Evolutionary conservation across 2,888 invertebrate species (phyloP).

Genomic region (Phanerotoma sp.): DNA sequence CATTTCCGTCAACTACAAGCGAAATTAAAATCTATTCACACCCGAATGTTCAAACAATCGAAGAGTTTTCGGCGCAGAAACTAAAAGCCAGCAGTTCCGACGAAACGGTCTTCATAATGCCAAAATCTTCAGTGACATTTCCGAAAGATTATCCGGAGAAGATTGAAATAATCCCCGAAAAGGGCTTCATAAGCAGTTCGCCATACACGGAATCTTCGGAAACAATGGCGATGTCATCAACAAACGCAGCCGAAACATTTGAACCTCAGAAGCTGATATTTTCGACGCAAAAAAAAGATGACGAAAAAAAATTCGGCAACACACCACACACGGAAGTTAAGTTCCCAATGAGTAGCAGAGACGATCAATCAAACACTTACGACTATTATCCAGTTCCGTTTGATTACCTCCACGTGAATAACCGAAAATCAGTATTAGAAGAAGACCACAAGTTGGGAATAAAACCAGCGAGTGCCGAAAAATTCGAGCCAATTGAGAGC

Average conservation of each 20-base stretch:
- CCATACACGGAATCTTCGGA: slow-evolving; percentile 18
- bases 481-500: not conserved
- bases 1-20: too few species aligned
- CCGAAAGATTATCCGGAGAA: not conserved
- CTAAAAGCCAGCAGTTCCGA: too few species aligned
- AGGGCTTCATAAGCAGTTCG: slow-evolving; percentile 9
- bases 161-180: not conserved
- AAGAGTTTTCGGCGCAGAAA: too few species aligned
- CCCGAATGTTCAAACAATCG: too few species aligned
- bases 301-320: slow-evolving; percentile 14
- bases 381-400: slow-evolving; percentile 22
- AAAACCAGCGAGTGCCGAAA: slow-evolving; percentile 27
- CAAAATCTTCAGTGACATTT: too few species aligned
- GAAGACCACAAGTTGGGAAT: slow-evolving; percentile 23
- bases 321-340: slow-evolving; percentile 12
- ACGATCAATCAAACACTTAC: slow-evolving; percentile 10
- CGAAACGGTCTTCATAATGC: too few species aligned
- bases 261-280: slow-evolving; percentile 7
- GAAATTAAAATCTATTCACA: too few species aligned
- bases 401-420: slow-evolving; percentile 4
- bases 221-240: slow-evolving; percentile 33
- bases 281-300: not conserved
- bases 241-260: slow-evolving; percentile 27
- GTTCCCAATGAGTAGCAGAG: not conserved
- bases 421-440: not conserved